These are phyloP conservation scores for Pangasius sanitwongsei DNA, from an alignment of 2,797 vertebrate genomes.

Conservation along the genomic window DNA sequence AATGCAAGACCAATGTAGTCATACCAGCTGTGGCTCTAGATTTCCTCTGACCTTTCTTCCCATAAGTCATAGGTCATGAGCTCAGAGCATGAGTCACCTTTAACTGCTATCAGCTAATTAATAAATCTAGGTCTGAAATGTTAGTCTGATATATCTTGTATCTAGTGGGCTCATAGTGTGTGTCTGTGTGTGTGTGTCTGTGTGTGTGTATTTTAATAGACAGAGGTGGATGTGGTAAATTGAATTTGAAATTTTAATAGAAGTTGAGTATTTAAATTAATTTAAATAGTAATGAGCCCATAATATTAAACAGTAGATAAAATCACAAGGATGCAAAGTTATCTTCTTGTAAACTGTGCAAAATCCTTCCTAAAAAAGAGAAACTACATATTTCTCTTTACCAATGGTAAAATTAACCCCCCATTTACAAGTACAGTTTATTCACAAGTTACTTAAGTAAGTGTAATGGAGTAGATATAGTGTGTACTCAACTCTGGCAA, in stretches of 20 bases:
- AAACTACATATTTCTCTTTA: neutral
- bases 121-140: conserved; percentile 22
- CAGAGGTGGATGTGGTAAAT: neutral
- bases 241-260: neutral
- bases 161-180: neutral
- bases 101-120: conserved; percentile 56
- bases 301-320: neutral
- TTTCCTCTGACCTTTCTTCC: conserved; percentile 61
- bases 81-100: conserved; percentile 47
- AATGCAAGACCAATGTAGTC: conserved; percentile 26
- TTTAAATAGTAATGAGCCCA: neutral
- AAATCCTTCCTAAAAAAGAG: neutral
- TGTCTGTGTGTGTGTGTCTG: neutral
- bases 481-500: neutral
- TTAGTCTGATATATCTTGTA: neutral
- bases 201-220: neutral
- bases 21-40: conserved; percentile 64
- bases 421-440: neutral
- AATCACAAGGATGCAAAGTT: neutral
- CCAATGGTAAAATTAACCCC: neutral
- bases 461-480: neutral
- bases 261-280: neutral
- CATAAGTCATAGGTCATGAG: conserved; percentile 57
- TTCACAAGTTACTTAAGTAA: neutral
- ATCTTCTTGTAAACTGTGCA: neutral